Percentiles rank a stretch among this genome's conserved stretches.
Conservation (phyloP, 2,888 invertebrate genomes). For the Drosophila subsilvestris region DNA sequence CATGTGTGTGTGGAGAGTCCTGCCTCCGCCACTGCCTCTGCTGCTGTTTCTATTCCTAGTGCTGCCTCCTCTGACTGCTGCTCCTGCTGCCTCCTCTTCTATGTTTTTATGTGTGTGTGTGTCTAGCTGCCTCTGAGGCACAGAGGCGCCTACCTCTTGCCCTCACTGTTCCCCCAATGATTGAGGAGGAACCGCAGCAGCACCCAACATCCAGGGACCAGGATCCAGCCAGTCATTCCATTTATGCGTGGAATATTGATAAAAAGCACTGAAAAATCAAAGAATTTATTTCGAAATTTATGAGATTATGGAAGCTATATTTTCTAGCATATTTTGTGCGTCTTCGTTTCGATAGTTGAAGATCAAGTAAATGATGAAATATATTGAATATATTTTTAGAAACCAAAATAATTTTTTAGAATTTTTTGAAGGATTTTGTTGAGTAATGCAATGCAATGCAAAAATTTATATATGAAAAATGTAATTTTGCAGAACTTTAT, state of each 20-base stretch:
- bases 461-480: too few species aligned
- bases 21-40: slow-evolving; percentile 3
- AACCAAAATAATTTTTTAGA: too few species aligned
- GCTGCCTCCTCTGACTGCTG: background rate
- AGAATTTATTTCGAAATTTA: background rate
- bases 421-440: too few species aligned
- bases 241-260: slow-evolving; percentile 72
- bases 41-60: slow-evolving; percentile 6
- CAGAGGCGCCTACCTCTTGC: slow-evolving; percentile 38
- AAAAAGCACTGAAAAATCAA: slow-evolving; percentile 59
- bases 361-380: too few species aligned
- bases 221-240: slow-evolving; percentile 44
- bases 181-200: slow-evolving; percentile 65
- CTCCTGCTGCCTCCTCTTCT: slow-evolving; percentile 41
- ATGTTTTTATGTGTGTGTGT: slow-evolving; percentile 55
- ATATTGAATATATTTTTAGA: too few species aligned
- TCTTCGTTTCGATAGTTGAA: too few species aligned
- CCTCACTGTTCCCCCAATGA: slow-evolving; percentile 48
- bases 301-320: too few species aligned
- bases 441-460: too few species aligned
- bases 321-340: too few species aligned
- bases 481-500: too few species aligned
- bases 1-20: slow-evolving; percentile 44
- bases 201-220: slow-evolving; percentile 57
- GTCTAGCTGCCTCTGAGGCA: slow-evolving; percentile 71